A percentile compares a stretch with the other conserved stretches of the same genome.
These are phyloP conservation scores for Nesidiocoris tenuis DNA, from an alignment of 2,888 invertebrate genomes.

Conservation along the genomic window DNA sequence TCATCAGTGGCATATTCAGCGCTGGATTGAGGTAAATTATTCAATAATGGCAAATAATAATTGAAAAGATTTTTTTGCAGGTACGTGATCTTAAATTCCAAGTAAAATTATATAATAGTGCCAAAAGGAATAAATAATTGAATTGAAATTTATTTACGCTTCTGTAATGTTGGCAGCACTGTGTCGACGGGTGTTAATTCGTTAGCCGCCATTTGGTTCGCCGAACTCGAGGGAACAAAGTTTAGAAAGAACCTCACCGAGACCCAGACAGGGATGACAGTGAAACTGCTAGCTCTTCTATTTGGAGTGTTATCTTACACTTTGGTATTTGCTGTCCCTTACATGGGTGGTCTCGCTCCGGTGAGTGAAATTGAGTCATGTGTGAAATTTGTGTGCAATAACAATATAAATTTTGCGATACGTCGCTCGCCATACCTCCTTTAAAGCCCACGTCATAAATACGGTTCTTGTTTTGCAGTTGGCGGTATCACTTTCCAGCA, in stretches of 20 bases:
- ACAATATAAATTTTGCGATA: too few species aligned
- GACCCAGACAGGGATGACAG: constrained; percentile 53
- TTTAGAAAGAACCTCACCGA: constrained; percentile 51
- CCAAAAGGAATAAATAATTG: too few species aligned
- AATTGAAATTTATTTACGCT: too few species aligned
- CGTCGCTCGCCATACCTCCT: too few species aligned
- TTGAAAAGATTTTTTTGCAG: too few species aligned
- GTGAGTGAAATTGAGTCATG: constrained; percentile 52
- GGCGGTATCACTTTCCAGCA: constrained; percentile 55
- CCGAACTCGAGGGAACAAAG: constrained; percentile 55
- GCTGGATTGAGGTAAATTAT: constrained; percentile 57
- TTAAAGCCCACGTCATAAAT: too few species aligned
- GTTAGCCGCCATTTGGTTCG: constrained; percentile 58
- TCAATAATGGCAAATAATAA: too few species aligned
- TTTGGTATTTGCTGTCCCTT: constrained; percentile 58
- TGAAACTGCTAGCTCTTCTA: constrained; percentile 56
- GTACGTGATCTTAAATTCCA: background rate
- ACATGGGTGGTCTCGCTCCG: constrained; percentile 58
- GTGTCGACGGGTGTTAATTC: constrained; percentile 62
- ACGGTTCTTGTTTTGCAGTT: constrained; percentile 51
- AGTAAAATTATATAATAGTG: too few species aligned
- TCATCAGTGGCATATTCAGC: constrained; percentile 61
- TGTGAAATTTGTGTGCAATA: too few species aligned
- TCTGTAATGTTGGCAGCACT: too few species aligned
- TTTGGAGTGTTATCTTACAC: constrained; percentile 57